phyloP scores from a whole-genome alignment of 2,888 invertebrate species.

The Trachelus iudaicus region DNA sequence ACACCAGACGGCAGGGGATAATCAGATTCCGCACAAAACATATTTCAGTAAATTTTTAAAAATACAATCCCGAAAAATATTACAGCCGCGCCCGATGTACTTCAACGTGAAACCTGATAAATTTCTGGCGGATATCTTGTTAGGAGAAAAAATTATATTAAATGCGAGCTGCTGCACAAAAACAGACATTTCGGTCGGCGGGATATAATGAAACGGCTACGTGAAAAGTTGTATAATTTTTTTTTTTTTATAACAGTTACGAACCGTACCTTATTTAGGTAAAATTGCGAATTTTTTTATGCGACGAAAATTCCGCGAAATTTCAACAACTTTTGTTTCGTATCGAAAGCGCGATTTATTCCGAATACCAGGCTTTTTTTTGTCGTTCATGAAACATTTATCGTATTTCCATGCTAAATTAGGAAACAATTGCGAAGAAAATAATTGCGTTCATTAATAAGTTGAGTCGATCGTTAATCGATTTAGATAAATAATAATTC shows the following conservation, averaged over 20 bases:
- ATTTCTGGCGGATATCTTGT: not conserved
- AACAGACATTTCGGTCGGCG: not conserved
- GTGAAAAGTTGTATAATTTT: not conserved
- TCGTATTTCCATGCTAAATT: too few relatives aligned
- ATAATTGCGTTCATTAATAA: not conserved
- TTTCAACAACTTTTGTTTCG: too few relatives aligned
- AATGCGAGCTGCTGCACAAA: not conserved
- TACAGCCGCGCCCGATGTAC: not conserved
- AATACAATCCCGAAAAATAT: not conserved
- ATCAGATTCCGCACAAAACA: not conserved
- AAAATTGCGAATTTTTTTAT: too few relatives aligned
- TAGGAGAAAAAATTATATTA: not conserved
- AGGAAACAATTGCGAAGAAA: not conserved
- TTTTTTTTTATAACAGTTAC: not conserved
- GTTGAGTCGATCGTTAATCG: not conserved
- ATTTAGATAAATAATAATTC: not conserved
- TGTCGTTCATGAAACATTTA: too few relatives aligned
- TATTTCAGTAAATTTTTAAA: not conserved
- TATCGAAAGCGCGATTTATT: too few relatives aligned
- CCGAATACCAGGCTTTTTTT: too few relatives aligned
- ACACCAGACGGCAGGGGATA: not conserved
- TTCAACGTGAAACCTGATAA: not conserved
- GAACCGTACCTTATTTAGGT: not conserved
- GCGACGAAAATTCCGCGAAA: too few relatives aligned
- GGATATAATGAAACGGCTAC: not conserved